Conservation (phyloP, 2,797 vertebrate species). For the Siniperca scherzeri region DNA sequence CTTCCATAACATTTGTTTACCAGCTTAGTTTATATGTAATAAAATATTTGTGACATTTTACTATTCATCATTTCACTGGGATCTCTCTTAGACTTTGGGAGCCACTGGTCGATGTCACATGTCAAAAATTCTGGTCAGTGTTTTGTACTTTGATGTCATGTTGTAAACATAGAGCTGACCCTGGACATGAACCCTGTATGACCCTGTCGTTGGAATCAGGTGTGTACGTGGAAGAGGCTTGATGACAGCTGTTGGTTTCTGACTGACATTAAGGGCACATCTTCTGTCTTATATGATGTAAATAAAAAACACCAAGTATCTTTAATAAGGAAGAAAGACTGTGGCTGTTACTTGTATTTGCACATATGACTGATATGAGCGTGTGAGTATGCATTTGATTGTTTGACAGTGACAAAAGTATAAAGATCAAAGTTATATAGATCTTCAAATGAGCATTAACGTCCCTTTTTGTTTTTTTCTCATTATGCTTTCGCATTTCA, state of each 20-base stretch:
- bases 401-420: background rate
- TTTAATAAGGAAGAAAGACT: conserved; percentile 79
- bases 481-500: background rate
- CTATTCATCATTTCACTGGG: background rate
- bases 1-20: conserved; percentile 42
- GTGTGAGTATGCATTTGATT: conserved; percentile 15
- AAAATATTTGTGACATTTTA: conserved; percentile 9
- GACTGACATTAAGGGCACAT: conserved; percentile 77
- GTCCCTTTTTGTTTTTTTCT: background rate
- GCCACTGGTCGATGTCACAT: conserved; percentile 13
- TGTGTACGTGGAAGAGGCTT: conserved; percentile 51
- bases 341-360: conserved; percentile 50
- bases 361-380: conserved; percentile 1
- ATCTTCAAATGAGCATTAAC: background rate
- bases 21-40: conserved; percentile 26
- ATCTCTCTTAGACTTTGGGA: conserved; percentile 10
- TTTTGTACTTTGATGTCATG: conserved; percentile 36
- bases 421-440: background rate
- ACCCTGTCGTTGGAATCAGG: conserved; percentile 52
- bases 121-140: conserved; percentile 18
- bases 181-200: conserved; percentile 59
- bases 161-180: conserved; percentile 31
- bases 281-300: conserved; percentile 81
- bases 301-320: conserved; percentile 82
- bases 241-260: conserved; percentile 68